Percentiles rank a stretch among this genome's conserved stretches.
These are phyloP conservation scores for Brienomyrus longianalis DNA, from an alignment of 2,113 vertebrate genomes.

Conservation along the genomic window DNA sequence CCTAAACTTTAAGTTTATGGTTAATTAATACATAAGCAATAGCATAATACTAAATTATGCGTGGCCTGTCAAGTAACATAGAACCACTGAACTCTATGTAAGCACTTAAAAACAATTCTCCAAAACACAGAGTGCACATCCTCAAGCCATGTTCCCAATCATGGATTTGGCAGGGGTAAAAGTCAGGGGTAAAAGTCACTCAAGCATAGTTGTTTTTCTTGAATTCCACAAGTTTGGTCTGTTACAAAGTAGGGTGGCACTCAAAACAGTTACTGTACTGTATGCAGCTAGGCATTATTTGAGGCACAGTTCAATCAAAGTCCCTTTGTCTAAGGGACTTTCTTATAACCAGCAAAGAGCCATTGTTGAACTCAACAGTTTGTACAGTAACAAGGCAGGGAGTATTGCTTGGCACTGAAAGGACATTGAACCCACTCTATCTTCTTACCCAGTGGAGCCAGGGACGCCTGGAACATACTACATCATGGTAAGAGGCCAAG, in stretches of 20 bases:
- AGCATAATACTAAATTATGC: neutral
- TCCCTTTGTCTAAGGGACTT: neutral
- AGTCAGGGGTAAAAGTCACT: neutral
- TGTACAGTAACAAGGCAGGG: neutral
- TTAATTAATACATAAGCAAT: neutral
- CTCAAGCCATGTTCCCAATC: neutral
- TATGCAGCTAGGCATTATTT: neutral
- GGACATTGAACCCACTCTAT: neutral
- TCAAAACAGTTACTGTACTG: neutral
- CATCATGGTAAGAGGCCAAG: neutral
- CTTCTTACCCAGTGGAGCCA: neutral
- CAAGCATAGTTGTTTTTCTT: neutral
- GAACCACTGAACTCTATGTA: neutral
- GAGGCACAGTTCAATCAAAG: neutral
- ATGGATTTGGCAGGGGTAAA: neutral
- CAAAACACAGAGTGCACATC: neutral
- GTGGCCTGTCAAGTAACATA: neutral
- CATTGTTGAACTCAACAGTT: conserved; percentile 3
- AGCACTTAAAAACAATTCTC: neutral
- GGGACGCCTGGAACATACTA: neutral
- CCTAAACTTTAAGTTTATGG: neutral
- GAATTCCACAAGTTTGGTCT: neutral
- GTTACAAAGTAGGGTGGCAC: neutral
- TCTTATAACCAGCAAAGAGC: neutral
- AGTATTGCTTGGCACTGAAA: neutral